These are phyloP conservation scores for Heterocephalus glaber DNA, from an alignment of 2,113 vertebrate genomes.

Conservation along the genomic window DNA sequence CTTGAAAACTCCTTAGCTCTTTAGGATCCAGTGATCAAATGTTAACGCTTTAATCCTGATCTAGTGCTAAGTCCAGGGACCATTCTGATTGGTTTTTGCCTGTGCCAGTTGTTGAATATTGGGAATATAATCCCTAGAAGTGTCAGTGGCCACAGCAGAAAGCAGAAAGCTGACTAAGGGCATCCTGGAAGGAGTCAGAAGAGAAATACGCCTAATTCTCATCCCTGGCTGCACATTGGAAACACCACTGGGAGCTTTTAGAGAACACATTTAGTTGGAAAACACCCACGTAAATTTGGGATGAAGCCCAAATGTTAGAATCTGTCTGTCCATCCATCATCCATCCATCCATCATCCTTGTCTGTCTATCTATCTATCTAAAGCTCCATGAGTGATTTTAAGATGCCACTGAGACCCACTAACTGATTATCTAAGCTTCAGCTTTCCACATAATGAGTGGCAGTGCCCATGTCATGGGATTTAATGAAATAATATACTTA, in stretches of 20 bases:
- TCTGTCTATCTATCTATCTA: not conserved
- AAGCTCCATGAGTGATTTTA: not conserved
- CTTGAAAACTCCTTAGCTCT: not conserved
- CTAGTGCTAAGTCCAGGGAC: not conserved
- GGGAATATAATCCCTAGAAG: not conserved
- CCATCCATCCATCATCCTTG: too few species aligned
- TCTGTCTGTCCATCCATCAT: not conserved
- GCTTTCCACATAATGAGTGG: not conserved
- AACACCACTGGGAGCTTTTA: not conserved
- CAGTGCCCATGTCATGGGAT: not conserved
- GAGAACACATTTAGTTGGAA: not conserved
- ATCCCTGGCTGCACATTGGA: not conserved
- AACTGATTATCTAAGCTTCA: constrained; percentile 6
- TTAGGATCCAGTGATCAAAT: not conserved
- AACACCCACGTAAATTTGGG: not conserved
- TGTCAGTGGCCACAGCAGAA: not conserved
- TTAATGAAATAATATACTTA: not conserved
- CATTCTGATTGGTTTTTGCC: not conserved
- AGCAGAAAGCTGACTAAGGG: not conserved
- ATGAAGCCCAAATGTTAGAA: not conserved
- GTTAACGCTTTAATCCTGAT: not conserved
- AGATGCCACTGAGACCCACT: not conserved
- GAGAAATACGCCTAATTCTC: not conserved
- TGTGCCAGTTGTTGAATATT: not conserved
- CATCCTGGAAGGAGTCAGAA: not conserved